These are phyloP conservation scores for Mastacembelus armatus DNA, from an alignment of 2,797 vertebrate genomes.

Conservation along the genomic window DNA sequence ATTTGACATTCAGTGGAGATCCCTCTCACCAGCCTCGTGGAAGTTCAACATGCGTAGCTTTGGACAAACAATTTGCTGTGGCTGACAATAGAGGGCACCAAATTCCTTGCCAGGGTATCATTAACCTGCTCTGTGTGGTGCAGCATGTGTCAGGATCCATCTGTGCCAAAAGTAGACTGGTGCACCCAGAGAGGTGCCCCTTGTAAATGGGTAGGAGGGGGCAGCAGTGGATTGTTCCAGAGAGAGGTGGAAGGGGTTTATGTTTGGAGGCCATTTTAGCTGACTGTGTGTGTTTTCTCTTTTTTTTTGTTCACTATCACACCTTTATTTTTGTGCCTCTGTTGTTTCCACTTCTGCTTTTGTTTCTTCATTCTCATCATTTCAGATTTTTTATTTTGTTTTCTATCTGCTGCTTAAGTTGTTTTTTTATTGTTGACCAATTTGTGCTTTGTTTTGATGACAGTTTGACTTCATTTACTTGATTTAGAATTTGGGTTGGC, in stretches of 20 bases:
- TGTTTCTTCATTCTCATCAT: constrained; percentile 34
- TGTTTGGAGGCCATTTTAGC: constrained; percentile 68
- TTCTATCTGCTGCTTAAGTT: constrained; percentile 45
- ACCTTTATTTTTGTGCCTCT: constrained; percentile 73
- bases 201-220: constrained; percentile 26
- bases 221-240: constrained; percentile 69
- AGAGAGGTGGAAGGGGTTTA: constrained; percentile 46
- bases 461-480: constrained; percentile 31
- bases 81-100: constrained; percentile 72
- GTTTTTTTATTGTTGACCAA: constrained; percentile 37
- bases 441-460: constrained; percentile 50
- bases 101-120: constrained; percentile 11
- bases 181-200: constrained; percentile 47
- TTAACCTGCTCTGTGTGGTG: neutral
- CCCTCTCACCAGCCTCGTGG: neutral
- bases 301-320: constrained; percentile 51
- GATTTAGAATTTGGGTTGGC: constrained; percentile 36
- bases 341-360: constrained; percentile 65
- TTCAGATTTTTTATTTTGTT: constrained; percentile 27
- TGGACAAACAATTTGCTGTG: constrained; percentile 40
- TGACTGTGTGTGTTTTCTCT: constrained; percentile 57
- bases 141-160: constrained; percentile 28
- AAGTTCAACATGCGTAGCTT: neutral
- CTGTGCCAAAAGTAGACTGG: constrained; percentile 56
- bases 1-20: neutral